Base-by-base conservation (phyloP, 2,888 invertebrate genomes). In the Meloe dianella region DNA sequence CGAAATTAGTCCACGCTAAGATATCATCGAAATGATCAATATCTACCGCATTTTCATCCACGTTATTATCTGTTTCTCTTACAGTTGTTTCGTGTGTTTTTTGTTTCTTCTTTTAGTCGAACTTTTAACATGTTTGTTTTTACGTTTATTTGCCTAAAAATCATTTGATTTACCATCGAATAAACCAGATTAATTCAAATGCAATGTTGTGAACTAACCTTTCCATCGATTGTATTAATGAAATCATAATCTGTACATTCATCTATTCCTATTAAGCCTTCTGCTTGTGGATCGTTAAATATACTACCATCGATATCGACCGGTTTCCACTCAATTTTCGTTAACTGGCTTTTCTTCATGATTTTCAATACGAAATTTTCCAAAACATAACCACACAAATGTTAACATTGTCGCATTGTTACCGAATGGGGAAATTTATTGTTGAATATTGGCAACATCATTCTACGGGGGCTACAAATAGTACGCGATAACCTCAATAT, bases 251-350 rank as follows among this genome's bases (percentile, higher is more conserved):
- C 88, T 4, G 87, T 87, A 67, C 94, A 88, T 77, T 94, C 93
- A 83, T 94, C 94, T 56, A 94, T 86, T 0, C 92, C 94, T 38
- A 92, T 87, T 68, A 94, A 87, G 12, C 91, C 91, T 71, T 91
- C 90, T 62, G 91, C 85, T 38, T 20, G 14, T 5, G 76, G 83
- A 17, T 82, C 83, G 54, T 85, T 77, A 63, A 79, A 74, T 66
- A 87, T 76, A 68, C 83, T 85, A 22, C 89, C 89, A 71, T 90
- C 89, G 32, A 92, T 82, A 68, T 89, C 85, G 0, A 92, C 87
- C 6, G 90, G 88, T 75, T 89, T 87, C 92, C 92, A 92, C 71
- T 84, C 85, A 70, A 83, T 75, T 60, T 57, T 27, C 65, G 67
- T 60, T 57, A 27, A 9, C 60, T 60, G 61, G 58, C 35, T 65